phyloP scores from a whole-genome alignment of 2,888 invertebrate species.

The Sesia bembeciformis region DNA sequence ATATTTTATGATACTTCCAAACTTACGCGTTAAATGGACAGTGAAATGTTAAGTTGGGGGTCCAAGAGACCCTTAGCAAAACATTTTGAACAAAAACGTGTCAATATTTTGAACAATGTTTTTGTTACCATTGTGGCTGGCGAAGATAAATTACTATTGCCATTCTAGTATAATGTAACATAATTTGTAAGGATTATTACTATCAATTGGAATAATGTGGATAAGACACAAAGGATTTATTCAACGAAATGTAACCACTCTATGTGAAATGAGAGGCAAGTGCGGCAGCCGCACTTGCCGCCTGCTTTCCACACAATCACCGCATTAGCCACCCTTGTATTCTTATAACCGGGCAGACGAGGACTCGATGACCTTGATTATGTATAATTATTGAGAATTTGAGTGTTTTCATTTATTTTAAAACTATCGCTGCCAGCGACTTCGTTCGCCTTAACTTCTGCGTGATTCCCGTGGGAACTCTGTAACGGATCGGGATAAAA shows the following conservation, averaged over 20 bases:
- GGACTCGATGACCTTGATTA: too few species aligned
- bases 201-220: slow-evolving; percentile 23
- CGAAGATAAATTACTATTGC: slow-evolving; percentile 63
- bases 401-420: too few species aligned
- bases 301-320: too few species aligned
- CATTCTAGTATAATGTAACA: slow-evolving; percentile 45
- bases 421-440: too few species aligned
- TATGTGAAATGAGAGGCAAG: too few species aligned
- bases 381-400: too few species aligned
- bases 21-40: slow-evolving; percentile 32
- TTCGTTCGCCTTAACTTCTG: too few species aligned
- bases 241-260: neutral
- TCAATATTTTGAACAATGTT: slow-evolving; percentile 71
- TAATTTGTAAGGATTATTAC: slow-evolving; percentile 59
- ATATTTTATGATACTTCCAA: slow-evolving; percentile 1
- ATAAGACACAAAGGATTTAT: slow-evolving; percentile 13
- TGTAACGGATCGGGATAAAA: too few species aligned
- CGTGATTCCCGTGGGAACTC: too few species aligned
- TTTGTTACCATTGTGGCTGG: slow-evolving; percentile 60
- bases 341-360: too few species aligned
- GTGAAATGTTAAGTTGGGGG: slow-evolving; percentile 58
- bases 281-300: too few species aligned
- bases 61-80: slow-evolving; percentile 38
- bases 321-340: too few species aligned
- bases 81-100: slow-evolving; percentile 56